These are phyloP conservation scores for Epizoanthus rinbou DNA, from an alignment of 92 coral and sea anemone genomes.

Conservation along the genomic window DNA sequence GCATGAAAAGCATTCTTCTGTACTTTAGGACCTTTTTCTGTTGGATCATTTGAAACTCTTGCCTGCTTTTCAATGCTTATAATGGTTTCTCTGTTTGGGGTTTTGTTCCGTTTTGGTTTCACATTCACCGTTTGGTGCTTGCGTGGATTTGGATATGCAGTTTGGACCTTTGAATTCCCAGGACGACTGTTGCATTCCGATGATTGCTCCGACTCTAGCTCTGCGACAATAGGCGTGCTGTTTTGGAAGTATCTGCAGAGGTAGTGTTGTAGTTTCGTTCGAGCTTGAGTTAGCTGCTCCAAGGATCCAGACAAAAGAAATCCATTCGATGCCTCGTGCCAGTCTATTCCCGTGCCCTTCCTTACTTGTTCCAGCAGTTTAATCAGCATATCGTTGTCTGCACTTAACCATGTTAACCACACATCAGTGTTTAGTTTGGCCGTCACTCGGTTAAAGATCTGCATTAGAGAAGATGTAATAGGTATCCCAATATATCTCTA, in stretches of 20 bases:
- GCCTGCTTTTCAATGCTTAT: too few species aligned
- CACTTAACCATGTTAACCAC: background rate
- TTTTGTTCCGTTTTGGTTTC: background rate
- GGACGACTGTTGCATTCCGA: background rate
- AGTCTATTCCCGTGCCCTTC: constrained; percentile 1
- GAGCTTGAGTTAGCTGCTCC: constrained; percentile 26
- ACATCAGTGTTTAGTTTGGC: constrained; percentile 14
- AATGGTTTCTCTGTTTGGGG: too few species aligned
- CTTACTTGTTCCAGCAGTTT: constrained; percentile 16
- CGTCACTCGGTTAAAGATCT: constrained; percentile 31
- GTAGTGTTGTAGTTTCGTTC: background rate
- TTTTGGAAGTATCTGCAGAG: background rate
- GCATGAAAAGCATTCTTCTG: too few species aligned
- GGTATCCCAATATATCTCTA: background rate
- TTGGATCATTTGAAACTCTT: too few species aligned
- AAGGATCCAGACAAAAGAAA: constrained; percentile 31
- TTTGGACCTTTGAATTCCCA: background rate
- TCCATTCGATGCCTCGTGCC: constrained; percentile 33
- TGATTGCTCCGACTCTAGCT: background rate
- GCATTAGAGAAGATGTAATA: background rate
- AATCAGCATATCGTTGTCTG: background rate
- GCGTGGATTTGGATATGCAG: background rate
- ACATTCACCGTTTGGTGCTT: background rate
- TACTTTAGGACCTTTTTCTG: too few species aligned
- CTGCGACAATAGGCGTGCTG: background rate